A percentile compares a stretch with the other conserved stretches of the same genome.
These are phyloP conservation scores for Eugnorisma glareosa DNA, from an alignment of 2,888 invertebrate species.

Conservation along the genomic window DNA sequence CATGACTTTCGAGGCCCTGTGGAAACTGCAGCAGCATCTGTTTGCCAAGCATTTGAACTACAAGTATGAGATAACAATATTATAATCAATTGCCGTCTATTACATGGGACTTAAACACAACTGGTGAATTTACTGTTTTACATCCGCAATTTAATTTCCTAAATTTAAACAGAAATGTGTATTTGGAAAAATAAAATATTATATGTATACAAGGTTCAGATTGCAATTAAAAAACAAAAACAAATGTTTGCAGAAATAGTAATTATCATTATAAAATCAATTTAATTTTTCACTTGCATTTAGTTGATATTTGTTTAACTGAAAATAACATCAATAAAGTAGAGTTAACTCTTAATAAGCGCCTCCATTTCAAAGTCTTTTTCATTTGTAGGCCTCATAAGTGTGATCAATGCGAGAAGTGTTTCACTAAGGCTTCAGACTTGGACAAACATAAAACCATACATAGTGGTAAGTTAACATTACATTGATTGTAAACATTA, in stretches of 20 bases:
- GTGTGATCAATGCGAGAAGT: slow-evolving; percentile 84
- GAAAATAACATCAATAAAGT: neutral
- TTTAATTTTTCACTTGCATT: neutral
- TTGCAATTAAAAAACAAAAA: too few species aligned
- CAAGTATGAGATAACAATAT: slow-evolving; percentile 70
- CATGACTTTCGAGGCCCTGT: slow-evolving; percentile 84
- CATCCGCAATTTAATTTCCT: neutral
- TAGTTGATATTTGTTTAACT: neutral
- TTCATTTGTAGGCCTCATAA: slow-evolving; percentile 83
- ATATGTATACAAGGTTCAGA: neutral
- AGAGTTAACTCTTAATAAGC: neutral
- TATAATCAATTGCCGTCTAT: neutral
- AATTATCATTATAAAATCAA: neutral
- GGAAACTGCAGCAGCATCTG: slow-evolving; percentile 85
- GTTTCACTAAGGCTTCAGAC: slow-evolving; percentile 84
- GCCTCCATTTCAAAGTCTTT: neutral
- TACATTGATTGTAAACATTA: too few species aligned
- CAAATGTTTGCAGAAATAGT: neutral
- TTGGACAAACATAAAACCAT: slow-evolving; percentile 82
- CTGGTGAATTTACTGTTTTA: neutral
- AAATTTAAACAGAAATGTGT: neutral
- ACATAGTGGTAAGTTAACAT: slow-evolving; percentile 78
- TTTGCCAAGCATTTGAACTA: slow-evolving; percentile 85
- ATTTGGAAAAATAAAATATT: neutral
- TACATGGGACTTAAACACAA: neutral